Evolutionary conservation across 2,888 invertebrate species (phyloP).

Genomic region (Toxonevra muliebris): DNA sequence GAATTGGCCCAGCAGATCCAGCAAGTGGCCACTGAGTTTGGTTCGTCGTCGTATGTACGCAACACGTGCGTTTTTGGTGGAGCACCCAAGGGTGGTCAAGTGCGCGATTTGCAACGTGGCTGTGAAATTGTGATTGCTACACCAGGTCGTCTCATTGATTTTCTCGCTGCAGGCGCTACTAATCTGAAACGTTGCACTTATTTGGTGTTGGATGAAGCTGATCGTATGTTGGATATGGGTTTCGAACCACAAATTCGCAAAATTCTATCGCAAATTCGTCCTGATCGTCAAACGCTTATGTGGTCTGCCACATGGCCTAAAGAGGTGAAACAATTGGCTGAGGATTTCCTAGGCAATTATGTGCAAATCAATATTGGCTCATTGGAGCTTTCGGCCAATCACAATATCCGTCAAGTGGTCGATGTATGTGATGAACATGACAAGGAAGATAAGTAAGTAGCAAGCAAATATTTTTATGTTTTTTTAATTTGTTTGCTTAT

Average conservation of each 20-base stretch:
- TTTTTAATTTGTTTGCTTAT: slow-evolving; percentile 9
- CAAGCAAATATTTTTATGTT: neutral
- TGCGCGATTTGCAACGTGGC: slow-evolving; percentile 79
- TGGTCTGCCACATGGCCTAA: slow-evolving; percentile 99
- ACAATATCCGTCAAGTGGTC: slow-evolving; percentile 87
- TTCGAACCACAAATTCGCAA: slow-evolving; percentile 97
- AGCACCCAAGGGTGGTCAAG: slow-evolving; percentile 83
- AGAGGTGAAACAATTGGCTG: slow-evolving; percentile 91
- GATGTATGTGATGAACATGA: slow-evolving; percentile 83
- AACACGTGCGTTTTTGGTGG: slow-evolving; percentile 92
- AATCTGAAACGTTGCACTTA: slow-evolving; percentile 85
- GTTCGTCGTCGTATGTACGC: slow-evolving; percentile 79
- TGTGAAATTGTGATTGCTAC: slow-evolving; percentile 92
- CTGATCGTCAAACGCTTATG: slow-evolving; percentile 96
- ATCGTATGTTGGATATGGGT: slow-evolving; percentile 98
- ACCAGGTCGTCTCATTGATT: slow-evolving; percentile 90
- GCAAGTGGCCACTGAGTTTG: slow-evolving; percentile 85
- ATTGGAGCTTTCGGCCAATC: slow-evolving; percentile 85
- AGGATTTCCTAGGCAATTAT: slow-evolving; percentile 91
- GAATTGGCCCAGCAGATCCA: slow-evolving; percentile 86
- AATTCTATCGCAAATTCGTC: slow-evolving; percentile 92
- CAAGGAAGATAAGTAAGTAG: slow-evolving; percentile 72
- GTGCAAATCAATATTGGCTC: slow-evolving; percentile 92
- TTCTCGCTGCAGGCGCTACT: slow-evolving; percentile 81
- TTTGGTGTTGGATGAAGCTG: slow-evolving; percentile 89